Conservation (phyloP, 2,113 vertebrate species). For the Callospermophilus lateralis region DNA sequence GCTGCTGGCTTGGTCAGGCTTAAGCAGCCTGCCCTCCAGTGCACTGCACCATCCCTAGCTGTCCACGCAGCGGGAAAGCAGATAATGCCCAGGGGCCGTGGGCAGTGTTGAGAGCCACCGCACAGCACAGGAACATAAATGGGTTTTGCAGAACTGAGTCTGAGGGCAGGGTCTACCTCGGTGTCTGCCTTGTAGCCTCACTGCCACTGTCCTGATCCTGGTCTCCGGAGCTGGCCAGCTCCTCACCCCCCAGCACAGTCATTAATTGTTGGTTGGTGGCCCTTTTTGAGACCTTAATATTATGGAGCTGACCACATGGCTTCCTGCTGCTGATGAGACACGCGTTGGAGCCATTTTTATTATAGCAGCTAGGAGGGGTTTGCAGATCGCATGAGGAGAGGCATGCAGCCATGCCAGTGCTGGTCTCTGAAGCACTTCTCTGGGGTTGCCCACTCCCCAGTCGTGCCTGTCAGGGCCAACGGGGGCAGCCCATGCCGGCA, state of each 20-base stretch:
- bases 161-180: accelerated
- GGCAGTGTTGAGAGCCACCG: accelerated
- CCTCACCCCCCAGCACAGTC: too few species aligned
- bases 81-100: accelerated
- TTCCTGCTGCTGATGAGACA: background rate
- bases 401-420: accelerated
- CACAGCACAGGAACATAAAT: accelerated
- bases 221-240: too few species aligned
- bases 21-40: background rate
- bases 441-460: accelerated
- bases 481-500: too few species aligned
- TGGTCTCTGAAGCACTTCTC: background rate
- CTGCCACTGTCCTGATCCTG: background rate
- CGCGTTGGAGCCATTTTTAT: accelerated
- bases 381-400: accelerated
- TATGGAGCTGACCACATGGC: too few species aligned
- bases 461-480: background rate
- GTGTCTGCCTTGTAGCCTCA: background rate
- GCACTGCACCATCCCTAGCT: accelerated
- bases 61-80: accelerated
- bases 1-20: accelerated
- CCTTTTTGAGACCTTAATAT: background rate
- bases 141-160: accelerated
- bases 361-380: background rate
- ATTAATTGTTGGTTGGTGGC: accelerated